A percentile compares a stretch with the other conserved stretches of the same genome.
Evolutionary conservation across 2,113 vertebrate species (phyloP).

Genomic region (Peromyscus leucopus): DNA sequence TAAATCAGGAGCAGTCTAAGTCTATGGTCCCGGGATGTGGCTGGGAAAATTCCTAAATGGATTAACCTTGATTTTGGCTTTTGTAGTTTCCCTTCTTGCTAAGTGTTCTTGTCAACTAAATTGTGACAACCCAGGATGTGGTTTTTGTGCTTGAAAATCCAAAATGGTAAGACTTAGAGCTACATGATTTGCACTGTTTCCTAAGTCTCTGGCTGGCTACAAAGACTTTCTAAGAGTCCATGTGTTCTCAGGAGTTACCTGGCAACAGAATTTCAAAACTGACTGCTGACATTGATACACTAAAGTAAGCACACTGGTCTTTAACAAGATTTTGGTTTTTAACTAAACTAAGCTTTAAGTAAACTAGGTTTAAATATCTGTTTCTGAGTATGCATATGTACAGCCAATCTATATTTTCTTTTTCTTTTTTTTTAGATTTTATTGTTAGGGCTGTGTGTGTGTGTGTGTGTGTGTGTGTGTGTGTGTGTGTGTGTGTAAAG

Average conservation of each 20-base stretch:
- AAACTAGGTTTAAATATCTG: background rate
- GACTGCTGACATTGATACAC: background rate
- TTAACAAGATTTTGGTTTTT: background rate
- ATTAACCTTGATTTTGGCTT: background rate
- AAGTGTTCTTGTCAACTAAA: background rate
- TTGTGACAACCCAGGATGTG: background rate
- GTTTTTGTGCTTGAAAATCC: background rate
- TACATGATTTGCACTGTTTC: background rate
- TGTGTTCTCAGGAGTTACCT: background rate
- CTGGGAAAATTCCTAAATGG: background rate
- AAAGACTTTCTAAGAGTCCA: background rate
- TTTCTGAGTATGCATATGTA: background rate
- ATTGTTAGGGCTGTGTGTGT: background rate
- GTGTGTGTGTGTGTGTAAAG: no score
- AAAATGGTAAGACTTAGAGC: background rate
- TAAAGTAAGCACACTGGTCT: background rate
- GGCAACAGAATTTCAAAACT: background rate
- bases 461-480: background rate
- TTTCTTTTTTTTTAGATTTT: background rate
- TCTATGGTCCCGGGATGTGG: background rate
- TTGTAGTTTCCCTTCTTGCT: background rate
- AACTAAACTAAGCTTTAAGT: conserved; percentile 8
- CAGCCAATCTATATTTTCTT: background rate
- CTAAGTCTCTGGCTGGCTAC: background rate
- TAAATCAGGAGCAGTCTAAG: background rate